Conservation (phyloP, 2,113 vertebrate genomes). For the Strigops habroptila region DNA sequence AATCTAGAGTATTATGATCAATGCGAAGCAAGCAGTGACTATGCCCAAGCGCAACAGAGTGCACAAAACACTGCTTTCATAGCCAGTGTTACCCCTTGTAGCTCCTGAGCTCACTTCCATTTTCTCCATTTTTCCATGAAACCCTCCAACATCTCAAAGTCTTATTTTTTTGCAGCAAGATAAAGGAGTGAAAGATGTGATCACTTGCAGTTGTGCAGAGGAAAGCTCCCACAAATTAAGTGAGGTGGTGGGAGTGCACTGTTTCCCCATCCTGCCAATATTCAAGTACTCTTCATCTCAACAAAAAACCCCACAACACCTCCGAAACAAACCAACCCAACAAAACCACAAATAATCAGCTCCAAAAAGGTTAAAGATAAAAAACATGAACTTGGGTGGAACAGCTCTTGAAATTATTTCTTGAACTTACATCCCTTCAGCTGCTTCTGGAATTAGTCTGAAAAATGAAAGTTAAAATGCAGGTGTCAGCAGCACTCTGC, state of each 20-base stretch:
- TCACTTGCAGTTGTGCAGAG: background rate
- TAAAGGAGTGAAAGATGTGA: slow-evolving; percentile 5
- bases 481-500: background rate
- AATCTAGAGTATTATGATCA: background rate
- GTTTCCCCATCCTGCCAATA: background rate
- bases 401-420: slow-evolving; percentile 1
- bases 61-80: background rate
- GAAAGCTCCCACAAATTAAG: slow-evolving; percentile 11
- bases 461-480: background rate
- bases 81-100: background rate
- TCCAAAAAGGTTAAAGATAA: background rate
- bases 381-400: background rate
- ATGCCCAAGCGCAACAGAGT: background rate
- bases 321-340: background rate
- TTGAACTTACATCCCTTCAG: background rate
- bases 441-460: background rate
- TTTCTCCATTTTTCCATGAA: background rate
- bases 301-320: background rate
- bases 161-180: background rate
- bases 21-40: background rate
- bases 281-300: background rate
- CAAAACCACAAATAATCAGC: background rate
- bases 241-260: background rate
- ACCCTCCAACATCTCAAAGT: background rate
- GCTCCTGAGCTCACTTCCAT: background rate